phyloP scores from a whole-genome alignment of 2,888 invertebrate genomes.

The Hyposoter dolosus region DNA sequence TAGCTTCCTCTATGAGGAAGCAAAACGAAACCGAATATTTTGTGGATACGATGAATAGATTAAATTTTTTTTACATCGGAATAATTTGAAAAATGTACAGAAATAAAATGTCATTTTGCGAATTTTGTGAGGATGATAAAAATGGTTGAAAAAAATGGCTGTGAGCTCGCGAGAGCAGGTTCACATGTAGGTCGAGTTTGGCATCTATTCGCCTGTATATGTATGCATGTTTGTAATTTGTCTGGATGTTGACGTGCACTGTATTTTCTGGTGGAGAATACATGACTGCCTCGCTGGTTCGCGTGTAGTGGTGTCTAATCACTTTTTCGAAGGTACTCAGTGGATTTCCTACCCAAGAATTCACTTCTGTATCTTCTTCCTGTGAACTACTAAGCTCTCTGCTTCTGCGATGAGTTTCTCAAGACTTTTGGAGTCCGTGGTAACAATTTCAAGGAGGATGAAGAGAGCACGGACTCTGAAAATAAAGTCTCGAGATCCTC shows the following conservation, averaged over 20 bases:
- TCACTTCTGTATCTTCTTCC: slow-evolving; percentile 19
- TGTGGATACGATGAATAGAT: too few relatives aligned
- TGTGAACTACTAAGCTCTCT: slow-evolving; percentile 46
- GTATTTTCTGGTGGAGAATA: slow-evolving; percentile 26
- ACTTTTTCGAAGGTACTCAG: slow-evolving; percentile 68
- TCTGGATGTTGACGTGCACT: background rate
- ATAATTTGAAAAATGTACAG: background rate
- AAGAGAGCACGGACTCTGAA: slow-evolving; percentile 38
- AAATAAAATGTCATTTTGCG: slow-evolving; percentile 9
- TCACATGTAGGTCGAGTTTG: slow-evolving; percentile 40
- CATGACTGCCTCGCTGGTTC: slow-evolving; percentile 19
- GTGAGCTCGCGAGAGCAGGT: background rate
- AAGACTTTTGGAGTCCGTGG: slow-evolving; percentile 52
- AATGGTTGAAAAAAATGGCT: slow-evolving; percentile 1
- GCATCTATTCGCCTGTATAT: background rate
- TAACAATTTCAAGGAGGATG: slow-evolving; percentile 61
- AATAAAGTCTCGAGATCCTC: slow-evolving; percentile 55
- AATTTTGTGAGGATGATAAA: background rate
- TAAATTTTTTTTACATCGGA: background rate
- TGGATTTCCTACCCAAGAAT: slow-evolving; percentile 57
- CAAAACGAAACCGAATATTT: too few relatives aligned
- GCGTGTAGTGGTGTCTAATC: slow-evolving; percentile 54
- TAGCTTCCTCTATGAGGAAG: too few relatives aligned
- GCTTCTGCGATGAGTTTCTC: slow-evolving; percentile 46
- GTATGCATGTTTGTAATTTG: background rate